Conservation (phyloP, 2,113 vertebrate species). For the Syngnathus scovelli region DNA sequence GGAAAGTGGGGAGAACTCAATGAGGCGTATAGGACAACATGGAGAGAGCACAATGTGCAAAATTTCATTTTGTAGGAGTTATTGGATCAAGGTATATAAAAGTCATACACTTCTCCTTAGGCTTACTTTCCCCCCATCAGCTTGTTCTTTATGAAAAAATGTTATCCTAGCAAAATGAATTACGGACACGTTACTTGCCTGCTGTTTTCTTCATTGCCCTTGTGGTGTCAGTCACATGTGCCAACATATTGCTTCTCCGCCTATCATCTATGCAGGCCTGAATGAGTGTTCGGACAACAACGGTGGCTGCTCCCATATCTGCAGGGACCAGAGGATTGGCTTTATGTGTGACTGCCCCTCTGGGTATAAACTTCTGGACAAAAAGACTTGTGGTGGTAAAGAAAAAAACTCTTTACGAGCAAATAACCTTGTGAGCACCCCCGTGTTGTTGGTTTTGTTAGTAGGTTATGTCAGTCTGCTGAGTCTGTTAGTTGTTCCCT, state of each 20-base stretch:
- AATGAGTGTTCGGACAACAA: slow-evolving; percentile 84
- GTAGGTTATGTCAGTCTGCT: no score
- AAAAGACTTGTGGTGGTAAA: slow-evolving; percentile 94
- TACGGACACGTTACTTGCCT: slow-evolving; percentile 4
- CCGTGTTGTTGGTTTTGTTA: no score
- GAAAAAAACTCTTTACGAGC: neutral
- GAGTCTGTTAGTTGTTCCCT: no score
- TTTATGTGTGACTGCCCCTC: slow-evolving; percentile 89
- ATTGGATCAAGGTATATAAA: slow-evolving; percentile 29
- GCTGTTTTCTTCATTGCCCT: slow-evolving; percentile 15
- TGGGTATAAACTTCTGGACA: slow-evolving; percentile 91
- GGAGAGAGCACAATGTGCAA: neutral
- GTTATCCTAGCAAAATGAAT: neutral
- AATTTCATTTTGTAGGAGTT: slow-evolving; percentile 16
- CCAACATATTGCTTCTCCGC: neutral
- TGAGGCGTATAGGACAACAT: slow-evolving; percentile 8
- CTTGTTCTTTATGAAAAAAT: neutral
- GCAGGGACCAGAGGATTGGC: slow-evolving; percentile 85
- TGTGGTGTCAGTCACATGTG: slow-evolving; percentile 16
- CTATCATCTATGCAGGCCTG: slow-evolving; percentile 48
- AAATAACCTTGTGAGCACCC: neutral
- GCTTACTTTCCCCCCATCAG: neutral
- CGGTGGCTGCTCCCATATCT: slow-evolving; percentile 94
- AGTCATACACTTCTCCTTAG: no score
- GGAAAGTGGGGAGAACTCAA: neutral